Evolutionary conservation across 2,888 invertebrate species (phyloP).

Genomic region (Dendrolimus pini): DNA sequence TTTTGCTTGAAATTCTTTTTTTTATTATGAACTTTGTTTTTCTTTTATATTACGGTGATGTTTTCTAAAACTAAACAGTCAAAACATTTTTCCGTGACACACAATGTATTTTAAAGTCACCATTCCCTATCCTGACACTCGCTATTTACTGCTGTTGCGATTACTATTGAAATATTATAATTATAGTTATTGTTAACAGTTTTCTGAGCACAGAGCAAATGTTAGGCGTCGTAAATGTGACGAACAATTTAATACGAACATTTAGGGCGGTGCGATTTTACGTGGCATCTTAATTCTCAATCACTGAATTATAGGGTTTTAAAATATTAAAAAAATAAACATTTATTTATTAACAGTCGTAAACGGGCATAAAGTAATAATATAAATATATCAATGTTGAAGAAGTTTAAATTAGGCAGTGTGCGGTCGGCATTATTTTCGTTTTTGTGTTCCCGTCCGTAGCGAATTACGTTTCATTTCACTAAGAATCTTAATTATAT

Average conservation of each 20-base stretch:
- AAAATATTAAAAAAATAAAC: too few species aligned
- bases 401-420: conserved; percentile 17
- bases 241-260: too few species aligned
- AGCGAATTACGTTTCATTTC: conserved; percentile 50
- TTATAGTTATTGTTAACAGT: conserved; percentile 34
- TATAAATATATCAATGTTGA: conserved; percentile 3
- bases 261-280: too few species aligned
- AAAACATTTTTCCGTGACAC: conserved; percentile 19
- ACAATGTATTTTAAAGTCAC: too few species aligned
- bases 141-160: conserved; percentile 26
- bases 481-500: conserved; percentile 32
- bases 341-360: too few species aligned
- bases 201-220: conserved; percentile 11
- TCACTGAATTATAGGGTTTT: too few species aligned
- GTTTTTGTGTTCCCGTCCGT: conserved; percentile 72
- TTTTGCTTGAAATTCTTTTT: neutral
- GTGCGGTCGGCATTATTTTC: conserved; percentile 43
- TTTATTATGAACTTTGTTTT: neutral
- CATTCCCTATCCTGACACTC: neutral
- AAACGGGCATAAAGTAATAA: too few species aligned
- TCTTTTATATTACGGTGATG: conserved; percentile 17
- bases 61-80: conserved; percentile 15
- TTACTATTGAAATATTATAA: conserved; percentile 29
- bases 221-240: neutral
- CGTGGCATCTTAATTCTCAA: too few species aligned